Percentiles rank a stretch among this genome's conserved stretches.
Evolutionary conservation across 1,140 invertebrate species (phyloP).

Genomic region (Oscheius sp.): DNA sequence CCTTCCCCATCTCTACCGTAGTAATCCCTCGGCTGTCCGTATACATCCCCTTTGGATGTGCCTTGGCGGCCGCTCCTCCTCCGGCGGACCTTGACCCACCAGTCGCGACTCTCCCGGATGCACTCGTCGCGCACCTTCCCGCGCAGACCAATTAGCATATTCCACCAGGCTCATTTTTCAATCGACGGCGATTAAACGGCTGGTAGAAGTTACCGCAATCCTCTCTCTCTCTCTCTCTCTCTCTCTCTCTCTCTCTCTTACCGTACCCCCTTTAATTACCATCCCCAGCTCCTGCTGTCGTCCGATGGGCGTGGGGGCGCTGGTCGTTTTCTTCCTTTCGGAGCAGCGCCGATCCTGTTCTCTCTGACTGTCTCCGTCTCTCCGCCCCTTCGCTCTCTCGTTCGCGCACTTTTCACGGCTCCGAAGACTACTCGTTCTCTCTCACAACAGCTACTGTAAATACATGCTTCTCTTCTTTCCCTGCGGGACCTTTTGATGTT

Average conservation of each 20-base stretch:
- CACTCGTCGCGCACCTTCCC: background rate
- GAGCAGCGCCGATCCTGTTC: constrained; percentile 6
- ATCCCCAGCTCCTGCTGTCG: background rate
- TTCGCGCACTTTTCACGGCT: constrained; percentile 2
- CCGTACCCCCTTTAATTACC: background rate
- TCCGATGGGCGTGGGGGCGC: background rate
- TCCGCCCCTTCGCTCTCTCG: background rate
- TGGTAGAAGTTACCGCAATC: background rate
- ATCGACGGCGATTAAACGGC: background rate
- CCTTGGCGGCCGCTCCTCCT: no score
- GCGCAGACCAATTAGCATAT: background rate
- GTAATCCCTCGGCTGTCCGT: background rate
- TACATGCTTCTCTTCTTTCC: background rate
- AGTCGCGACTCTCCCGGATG: background rate
- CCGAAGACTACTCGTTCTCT: background rate
- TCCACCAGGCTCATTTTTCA: background rate
- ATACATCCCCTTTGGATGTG: background rate
- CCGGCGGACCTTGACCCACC: constrained; percentile 3
- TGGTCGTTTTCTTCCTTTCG: background rate
- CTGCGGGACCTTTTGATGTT: background rate
- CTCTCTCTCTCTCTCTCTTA: background rate
- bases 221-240: background rate
- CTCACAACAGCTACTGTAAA: background rate
- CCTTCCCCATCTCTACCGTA: background rate
- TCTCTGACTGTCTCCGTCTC: constrained; percentile 5